Conservation (phyloP, 2,113 vertebrate species). For the Alethe castanea region DNA sequence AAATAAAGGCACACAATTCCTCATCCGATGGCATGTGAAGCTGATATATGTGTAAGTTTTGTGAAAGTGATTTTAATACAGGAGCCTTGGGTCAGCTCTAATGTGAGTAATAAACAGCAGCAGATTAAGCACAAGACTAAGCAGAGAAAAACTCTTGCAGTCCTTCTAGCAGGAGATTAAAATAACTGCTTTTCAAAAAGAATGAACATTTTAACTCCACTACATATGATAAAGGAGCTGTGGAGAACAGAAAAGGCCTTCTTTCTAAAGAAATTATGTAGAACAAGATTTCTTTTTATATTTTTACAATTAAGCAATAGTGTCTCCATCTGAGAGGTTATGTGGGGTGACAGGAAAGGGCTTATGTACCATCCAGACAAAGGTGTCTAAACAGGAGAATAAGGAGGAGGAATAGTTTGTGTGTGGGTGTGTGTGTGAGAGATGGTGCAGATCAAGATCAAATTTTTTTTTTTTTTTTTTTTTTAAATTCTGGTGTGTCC, state of each 20-base stretch:
- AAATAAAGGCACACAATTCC: not conserved
- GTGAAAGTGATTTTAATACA: not conserved
- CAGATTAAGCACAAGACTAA: not conserved
- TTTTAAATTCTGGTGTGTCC: not conserved
- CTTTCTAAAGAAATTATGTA: not conserved
- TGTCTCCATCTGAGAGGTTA: not conserved
- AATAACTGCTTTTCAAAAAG: conserved; percentile 19
- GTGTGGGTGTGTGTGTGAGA: not conserved
- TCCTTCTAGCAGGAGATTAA: not conserved
- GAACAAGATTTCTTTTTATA: not conserved
- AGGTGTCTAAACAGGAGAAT: not conserved
- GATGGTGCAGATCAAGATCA: not conserved
- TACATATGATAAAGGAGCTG: not conserved
- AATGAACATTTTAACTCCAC: not conserved
- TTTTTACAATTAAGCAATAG: not conserved
- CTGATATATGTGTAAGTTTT: not conserved
- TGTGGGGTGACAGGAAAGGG: not conserved
- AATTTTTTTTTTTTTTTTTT: not conserved
- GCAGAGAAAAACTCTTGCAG: not conserved
- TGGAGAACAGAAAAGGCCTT: not conserved
- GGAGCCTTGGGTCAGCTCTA: not conserved
- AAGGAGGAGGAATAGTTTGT: not conserved
- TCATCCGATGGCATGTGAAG: not conserved
- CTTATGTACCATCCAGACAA: not conserved
- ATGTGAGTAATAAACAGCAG: not conserved